A percentile compares a stretch with the other conserved stretches of the same genome.
These are phyloP conservation scores for Heteractis magnifica DNA, from an alignment of 92 coral and sea anemone genomes.

Conservation along the genomic window DNA sequence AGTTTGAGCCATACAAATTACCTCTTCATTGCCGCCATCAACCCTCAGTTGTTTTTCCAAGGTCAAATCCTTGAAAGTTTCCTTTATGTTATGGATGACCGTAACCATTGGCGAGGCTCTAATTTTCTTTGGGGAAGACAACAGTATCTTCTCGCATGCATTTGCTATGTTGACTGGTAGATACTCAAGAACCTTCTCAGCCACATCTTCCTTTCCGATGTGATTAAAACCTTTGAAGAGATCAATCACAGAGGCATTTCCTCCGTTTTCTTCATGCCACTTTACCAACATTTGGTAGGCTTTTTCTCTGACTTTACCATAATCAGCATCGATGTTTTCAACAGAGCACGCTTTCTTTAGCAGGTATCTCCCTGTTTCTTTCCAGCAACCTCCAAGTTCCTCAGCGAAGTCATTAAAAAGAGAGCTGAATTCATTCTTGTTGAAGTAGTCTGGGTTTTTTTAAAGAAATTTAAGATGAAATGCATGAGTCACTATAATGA, in stretches of 20 bases:
- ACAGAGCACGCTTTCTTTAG: constrained; percentile 61
- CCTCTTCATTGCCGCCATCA: constrained; percentile 20
- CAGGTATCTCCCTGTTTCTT: constrained; percentile 66
- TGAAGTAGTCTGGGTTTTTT: not conserved
- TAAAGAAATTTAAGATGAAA: not conserved
- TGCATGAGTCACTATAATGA: not conserved
- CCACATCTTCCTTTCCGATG: constrained; percentile 48
- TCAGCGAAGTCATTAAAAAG: constrained; percentile 63
- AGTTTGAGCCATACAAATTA: not conserved
- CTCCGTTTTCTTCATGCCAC: constrained; percentile 61
- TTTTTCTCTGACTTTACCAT: constrained; percentile 65
- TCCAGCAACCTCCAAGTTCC: constrained; percentile 75
- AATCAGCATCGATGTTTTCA: constrained; percentile 76
- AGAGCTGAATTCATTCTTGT: constrained; percentile 28
- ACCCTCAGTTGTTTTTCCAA: constrained; percentile 33
- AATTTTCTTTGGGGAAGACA: constrained; percentile 14
- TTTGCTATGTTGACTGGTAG: constrained; percentile 20
- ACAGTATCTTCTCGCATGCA: constrained; percentile 12
- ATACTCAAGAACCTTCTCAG: constrained; percentile 54
- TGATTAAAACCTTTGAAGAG: constrained; percentile 42
- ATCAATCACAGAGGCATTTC: constrained; percentile 33
- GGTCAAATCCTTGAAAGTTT: constrained; percentile 37
- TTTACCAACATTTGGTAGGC: constrained; percentile 72
- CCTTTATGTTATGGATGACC: constrained; percentile 23
- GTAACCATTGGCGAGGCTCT: constrained; percentile 22